Conservation (phyloP, 2,113 vertebrate species). For the Thermophis baileyi region DNA sequence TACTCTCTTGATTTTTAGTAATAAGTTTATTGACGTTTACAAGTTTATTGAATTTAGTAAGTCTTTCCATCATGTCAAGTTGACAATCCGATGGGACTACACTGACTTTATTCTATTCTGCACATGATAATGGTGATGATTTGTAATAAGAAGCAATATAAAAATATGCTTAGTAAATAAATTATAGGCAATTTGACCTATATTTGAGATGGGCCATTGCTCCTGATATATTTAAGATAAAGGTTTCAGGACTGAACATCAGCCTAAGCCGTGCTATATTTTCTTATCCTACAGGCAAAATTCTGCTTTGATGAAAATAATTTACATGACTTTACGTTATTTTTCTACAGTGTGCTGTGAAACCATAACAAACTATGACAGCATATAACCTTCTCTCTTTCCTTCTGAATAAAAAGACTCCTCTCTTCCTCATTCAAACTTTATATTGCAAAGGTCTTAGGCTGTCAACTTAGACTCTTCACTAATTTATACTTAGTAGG, state of each 20-base stretch:
- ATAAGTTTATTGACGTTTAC: neutral
- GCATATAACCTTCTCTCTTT: neutral
- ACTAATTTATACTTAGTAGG: slow-evolving; percentile 37
- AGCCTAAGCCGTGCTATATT: neutral
- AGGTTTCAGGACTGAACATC: neutral
- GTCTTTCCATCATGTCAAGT: neutral
- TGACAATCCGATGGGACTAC: neutral
- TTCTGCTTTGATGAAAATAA: neutral
- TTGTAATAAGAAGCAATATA: neutral
- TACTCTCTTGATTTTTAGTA: neutral
- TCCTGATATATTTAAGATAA: neutral
- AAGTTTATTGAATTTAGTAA: neutral
- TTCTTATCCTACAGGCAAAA: neutral
- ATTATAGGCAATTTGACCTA: neutral
- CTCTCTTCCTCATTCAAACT: slow-evolving; percentile 20
- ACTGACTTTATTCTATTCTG: neutral
- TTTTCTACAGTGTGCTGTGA: neutral
- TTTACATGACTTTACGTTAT: slow-evolving; percentile 1
- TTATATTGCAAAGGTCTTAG: slow-evolving; percentile 29
- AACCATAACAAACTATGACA: slow-evolving; percentile 1
- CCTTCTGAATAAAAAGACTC: slow-evolving; percentile 23
- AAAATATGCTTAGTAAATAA: neutral
- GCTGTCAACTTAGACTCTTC: slow-evolving; percentile 9
- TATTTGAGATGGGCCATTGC: neutral
- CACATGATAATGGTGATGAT: neutral